Base-by-base conservation (phyloP, 2,797 vertebrate genomes). In the Dicrostonyx torquatus region DNA sequence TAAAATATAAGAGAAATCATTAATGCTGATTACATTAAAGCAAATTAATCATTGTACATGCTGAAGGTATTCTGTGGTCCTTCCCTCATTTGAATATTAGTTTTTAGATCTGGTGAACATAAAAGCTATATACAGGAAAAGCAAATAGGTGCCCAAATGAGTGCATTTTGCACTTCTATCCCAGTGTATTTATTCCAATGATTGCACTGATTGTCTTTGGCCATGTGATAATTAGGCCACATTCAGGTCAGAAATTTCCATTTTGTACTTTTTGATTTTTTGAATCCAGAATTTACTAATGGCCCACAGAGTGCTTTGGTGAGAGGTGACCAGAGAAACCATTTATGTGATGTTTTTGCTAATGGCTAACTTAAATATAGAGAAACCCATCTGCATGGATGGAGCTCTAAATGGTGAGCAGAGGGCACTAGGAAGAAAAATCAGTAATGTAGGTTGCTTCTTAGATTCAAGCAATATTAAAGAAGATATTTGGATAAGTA, bases 251-350 rank as follows among this genome's bases (percentile, higher is more conserved):
- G 68, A 93, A 76, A 93, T 90, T 79, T 85, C 26, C 64, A 90
- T 92, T 95, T 95, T 83, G 89, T 22, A 91, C 93, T 40, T 88
- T 95, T 93, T 85, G 40, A 15, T 40, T 90, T 96, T 95, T 92
- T 24, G 88, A 89, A 93, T 92, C 17, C 58, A 80, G 76, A 86
- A 89, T 26, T 17, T 34, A 76, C 45, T 94, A 93, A 93, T 94
- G 93, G 55, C 55, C 24, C 77, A 75, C 72, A 43, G 66, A 94
- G 55, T 93, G 77, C 60, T 94, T 90, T 15, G 43, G 53, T 90
- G 68, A 91, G 84, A 88, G 89, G 34, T 90, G 77, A 79, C 43
- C 73, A 94, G 80, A 79, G 66, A 91, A 94, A n/a, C 20, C 89
- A 89, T 92, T 94, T 90, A 58, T 82, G 37, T 95, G 68, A 93